phyloP scores from a whole-genome alignment of 35 echinoderm and acorn worm species.

The Eucidaris tribuloides region DNA sequence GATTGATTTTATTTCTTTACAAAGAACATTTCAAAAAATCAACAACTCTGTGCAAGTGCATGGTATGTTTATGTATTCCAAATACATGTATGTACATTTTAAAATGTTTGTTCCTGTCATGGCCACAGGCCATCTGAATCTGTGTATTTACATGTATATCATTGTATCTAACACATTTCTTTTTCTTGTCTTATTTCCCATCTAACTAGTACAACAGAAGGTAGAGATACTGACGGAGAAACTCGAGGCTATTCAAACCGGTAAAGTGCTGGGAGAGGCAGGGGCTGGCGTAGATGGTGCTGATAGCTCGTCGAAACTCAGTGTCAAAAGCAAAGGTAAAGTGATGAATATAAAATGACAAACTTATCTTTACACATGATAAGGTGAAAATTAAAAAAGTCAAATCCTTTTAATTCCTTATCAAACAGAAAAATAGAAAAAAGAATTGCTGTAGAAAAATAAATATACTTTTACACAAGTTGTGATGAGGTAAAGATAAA shows the following conservation, averaged over 20 bases:
- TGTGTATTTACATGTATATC: neutral
- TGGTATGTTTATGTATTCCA: neutral
- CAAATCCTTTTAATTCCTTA: neutral
- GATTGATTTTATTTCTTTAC: no score
- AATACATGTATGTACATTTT: neutral
- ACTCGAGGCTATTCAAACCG: slow-evolving; percentile 59
- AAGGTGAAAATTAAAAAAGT: neutral
- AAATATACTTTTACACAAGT: no score
- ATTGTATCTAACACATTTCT: neutral
- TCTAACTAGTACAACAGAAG: slow-evolving; percentile 76
- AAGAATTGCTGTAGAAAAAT: no score
- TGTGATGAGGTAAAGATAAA: no score
- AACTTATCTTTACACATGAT: neutral
- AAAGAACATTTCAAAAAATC: neutral
- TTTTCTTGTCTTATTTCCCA: neutral
- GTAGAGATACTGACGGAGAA: slow-evolving; percentile 88
- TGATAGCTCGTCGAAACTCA: slow-evolving; percentile 58
- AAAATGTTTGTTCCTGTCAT: neutral
- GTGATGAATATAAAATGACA: neutral
- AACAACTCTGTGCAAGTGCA: neutral
- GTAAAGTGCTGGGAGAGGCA: slow-evolving; percentile 62
- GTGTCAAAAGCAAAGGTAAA: slow-evolving; percentile 89
- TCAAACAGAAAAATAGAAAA: neutral
- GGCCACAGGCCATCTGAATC: neutral
- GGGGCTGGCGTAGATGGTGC: slow-evolving; percentile 55